Percentiles rank a stretch among this genome's conserved stretches.
These are phyloP conservation scores for Tauraco hartlaubi DNA, from an alignment of 2,797 vertebrate genomes.

Conservation along the genomic window DNA sequence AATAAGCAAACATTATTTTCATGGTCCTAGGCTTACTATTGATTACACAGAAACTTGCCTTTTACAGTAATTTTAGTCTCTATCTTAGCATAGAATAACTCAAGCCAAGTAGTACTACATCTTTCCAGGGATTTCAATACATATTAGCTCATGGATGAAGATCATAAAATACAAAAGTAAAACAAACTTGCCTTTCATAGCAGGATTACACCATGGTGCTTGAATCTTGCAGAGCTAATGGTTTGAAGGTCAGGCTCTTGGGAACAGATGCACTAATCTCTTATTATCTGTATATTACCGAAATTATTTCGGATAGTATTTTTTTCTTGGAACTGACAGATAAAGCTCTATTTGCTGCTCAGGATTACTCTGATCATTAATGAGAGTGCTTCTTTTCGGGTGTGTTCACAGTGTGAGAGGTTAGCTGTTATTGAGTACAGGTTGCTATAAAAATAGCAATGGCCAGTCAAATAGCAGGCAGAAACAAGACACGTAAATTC, in stretches of 20 bases:
- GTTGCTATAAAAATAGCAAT: neutral
- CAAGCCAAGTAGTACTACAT: neutral
- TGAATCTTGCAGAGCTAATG: constrained; percentile 26
- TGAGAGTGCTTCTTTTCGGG: constrained; percentile 29
- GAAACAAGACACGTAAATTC: neutral
- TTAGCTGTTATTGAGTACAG: neutral
- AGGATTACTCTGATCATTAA: constrained; percentile 58
- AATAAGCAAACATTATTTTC: neutral
- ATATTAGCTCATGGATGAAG: neutral
- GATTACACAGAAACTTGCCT: neutral
- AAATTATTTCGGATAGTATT: constrained; percentile 37
- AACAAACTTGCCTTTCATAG: constrained; percentile 55
- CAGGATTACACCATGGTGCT: constrained; percentile 27
- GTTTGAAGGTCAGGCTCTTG: constrained; percentile 57
- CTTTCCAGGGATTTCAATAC: constrained; percentile 19
- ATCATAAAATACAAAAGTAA: constrained; percentile 22
- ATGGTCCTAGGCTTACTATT: neutral
- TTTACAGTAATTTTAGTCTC: constrained; percentile 4
- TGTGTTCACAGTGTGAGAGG: neutral
- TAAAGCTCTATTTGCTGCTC: constrained; percentile 17
- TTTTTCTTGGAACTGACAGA: constrained; percentile 35
- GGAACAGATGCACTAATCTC: constrained; percentile 62
- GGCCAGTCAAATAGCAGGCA: neutral
- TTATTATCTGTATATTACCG: constrained; percentile 49
- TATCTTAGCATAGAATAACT: neutral